These are phyloP conservation scores for Harpagoxenus sublaevis DNA, from an alignment of 2,888 invertebrate genomes.

Conservation along the genomic window DNA sequence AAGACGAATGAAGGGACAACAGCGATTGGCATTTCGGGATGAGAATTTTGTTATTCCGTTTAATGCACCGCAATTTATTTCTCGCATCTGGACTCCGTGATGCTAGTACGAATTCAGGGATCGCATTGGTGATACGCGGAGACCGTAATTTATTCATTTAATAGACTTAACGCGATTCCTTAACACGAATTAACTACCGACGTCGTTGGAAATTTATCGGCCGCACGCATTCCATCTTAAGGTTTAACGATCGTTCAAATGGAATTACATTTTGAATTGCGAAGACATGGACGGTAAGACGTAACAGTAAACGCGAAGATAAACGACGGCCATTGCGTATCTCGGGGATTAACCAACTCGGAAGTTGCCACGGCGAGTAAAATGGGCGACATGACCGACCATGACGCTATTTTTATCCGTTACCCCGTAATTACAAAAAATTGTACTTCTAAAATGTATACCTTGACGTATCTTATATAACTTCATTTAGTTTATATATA, in stretches of 20 bases:
- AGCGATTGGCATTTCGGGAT: background rate
- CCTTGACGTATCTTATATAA: background rate
- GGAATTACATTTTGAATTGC: conserved; percentile 28
- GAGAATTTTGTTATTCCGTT: background rate
- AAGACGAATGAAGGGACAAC: background rate
- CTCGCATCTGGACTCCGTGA: background rate
- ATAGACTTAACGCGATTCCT: conserved; percentile 6
- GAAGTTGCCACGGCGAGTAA: background rate
- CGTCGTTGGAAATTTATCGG: conserved; percentile 10
- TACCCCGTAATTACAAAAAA: conserved; percentile 16
- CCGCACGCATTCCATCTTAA: background rate
- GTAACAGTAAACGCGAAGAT: conserved; percentile 12
- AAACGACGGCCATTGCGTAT: conserved; percentile 7
- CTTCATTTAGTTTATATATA: background rate
- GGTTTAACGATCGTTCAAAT: background rate
- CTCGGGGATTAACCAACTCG: conserved; percentile 8
- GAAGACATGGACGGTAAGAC: conserved; percentile 15
- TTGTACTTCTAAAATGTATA: background rate
- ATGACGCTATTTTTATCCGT: conserved; percentile 7
- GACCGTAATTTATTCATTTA: conserved; percentile 28
- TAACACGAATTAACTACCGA: conserved; percentile 1
- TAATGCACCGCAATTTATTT: conserved; percentile 14
- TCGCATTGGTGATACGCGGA: background rate
- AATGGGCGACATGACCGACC: background rate
- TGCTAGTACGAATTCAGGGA: conserved; percentile 7